A percentile compares a stretch with the other conserved stretches of the same genome.
Evolutionary conservation across 2,797 vertebrate genomes (phyloP).

Genomic region (Naso thynnoides): DNA sequence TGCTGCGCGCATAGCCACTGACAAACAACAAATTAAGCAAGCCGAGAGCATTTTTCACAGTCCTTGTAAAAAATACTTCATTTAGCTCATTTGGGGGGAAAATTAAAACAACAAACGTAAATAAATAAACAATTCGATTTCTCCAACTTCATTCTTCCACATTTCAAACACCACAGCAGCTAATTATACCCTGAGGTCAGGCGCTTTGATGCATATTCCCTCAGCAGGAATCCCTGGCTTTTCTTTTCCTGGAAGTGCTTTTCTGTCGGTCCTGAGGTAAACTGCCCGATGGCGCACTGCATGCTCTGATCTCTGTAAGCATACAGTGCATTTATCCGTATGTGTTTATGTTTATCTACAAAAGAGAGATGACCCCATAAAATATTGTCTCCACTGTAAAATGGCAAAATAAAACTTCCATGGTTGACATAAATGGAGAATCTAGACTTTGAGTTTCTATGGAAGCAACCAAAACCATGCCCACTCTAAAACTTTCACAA

Average conservation of each 20-base stretch:
- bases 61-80: conserved; percentile 23
- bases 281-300: conserved; percentile 78
- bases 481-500: conserved; percentile 39
- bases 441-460: conserved; percentile 48
- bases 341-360: conserved; percentile 41
- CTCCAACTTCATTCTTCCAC: conserved; percentile 73
- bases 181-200: conserved; percentile 87
- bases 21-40: conserved; percentile 16
- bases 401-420: conserved; percentile 38
- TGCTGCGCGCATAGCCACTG: conserved; percentile 4
- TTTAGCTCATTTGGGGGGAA: conserved; percentile 48
- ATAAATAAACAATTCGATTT: conserved; percentile 80
- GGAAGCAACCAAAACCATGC: conserved; percentile 31
- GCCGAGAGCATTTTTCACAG: background rate
- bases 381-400: conserved; percentile 24
- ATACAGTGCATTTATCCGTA: conserved; percentile 49
- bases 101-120: conserved; percentile 76
- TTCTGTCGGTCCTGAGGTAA: conserved; percentile 80
- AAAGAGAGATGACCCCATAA: conserved; percentile 38
- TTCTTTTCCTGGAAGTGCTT: conserved; percentile 84
- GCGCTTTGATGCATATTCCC: conserved; percentile 84
- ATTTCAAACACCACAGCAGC: conserved; percentile 80
- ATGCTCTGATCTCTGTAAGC: conserved; percentile 72
- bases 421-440: conserved; percentile 17
- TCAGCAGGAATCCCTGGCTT: conserved; percentile 76